A percentile compares a stretch with the other conserved stretches of the same genome.
These are phyloP conservation scores for Rattus rattus DNA, from an alignment of 2,113 vertebrate genomes.

Conservation along the genomic window DNA sequence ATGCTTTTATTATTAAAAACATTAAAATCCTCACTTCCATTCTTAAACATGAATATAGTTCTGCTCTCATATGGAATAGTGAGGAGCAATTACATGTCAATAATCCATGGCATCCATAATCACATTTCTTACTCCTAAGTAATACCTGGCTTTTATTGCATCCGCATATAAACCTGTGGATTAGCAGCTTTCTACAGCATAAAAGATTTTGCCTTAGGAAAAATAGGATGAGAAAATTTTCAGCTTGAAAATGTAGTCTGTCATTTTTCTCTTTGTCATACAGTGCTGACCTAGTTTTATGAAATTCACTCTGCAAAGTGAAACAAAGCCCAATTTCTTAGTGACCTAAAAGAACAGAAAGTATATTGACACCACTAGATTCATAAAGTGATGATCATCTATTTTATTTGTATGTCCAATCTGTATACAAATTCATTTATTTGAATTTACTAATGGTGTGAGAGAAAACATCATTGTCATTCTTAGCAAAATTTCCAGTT, in stretches of 20 bases:
- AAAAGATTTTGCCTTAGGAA: conserved; percentile 5
- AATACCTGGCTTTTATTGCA: conserved; percentile 35
- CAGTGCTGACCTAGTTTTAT: conserved; percentile 35
- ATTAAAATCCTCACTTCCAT: neutral
- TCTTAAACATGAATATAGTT: neutral
- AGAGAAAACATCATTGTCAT: neutral
- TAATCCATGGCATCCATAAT: neutral
- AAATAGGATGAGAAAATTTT: conserved; percentile 18
- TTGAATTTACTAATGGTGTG: neutral
- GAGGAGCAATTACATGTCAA: neutral
- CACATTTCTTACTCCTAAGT: conserved; percentile 5
- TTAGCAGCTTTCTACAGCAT: neutral
- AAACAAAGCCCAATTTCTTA: neutral
- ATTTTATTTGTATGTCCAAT: neutral
- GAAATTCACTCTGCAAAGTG: neutral
- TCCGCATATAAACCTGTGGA: neutral
- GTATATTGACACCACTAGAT: neutral
- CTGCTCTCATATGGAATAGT: neutral
- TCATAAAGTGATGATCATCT: neutral
- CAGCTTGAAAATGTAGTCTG: neutral
- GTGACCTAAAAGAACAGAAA: neutral
- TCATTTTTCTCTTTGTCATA: neutral
- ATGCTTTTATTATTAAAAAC: neutral
- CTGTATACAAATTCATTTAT: neutral
- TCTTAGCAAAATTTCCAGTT: neutral